Evolutionary conservation across 1,140 invertebrate genomes (phyloP), one percentile per base, ranked within the genome.

Genomic region (Sycophila sp.): DNA sequence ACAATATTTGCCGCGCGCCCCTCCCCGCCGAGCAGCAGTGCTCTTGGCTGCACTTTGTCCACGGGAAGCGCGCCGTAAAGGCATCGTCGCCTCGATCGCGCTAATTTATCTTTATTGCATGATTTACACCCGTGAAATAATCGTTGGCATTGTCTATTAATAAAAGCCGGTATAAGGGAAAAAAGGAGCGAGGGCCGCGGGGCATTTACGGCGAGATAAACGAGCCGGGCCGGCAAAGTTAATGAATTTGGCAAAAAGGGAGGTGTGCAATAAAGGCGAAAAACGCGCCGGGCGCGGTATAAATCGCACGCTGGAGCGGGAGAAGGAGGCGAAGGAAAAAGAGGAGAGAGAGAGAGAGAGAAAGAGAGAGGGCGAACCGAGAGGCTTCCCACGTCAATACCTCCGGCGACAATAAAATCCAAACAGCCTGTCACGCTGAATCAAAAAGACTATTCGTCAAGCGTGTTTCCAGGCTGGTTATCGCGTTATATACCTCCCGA

Each of bases 391-490:
- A 68, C 65, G 55, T 68, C 65, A 59, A 49, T 68, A 68, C 65
- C 65, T 68, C 38, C 30, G 65, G 40, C 65, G 65, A 68, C 65
- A 58, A 68, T 68, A 68, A 68, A 68, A 59, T 59, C 40, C 65
- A 59, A 68, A 68, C 28, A 58, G 55, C 38, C 55, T 49, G 65
- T 59, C 65, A 59, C 30, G 15, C 28, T 22, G 30, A 58, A 59
- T 68, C 53, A 68, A 59, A 68, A 68, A 47, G 19, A 30, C 38
- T 58, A 68, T 68, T 59, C 65, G 55, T 68, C 65, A 68, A 68
- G 22, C 55, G 38, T 49, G 32, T 56, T 66, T 66, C 64, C 64
- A 66, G n/a, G 24, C 51, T 66, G 64, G 22, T 66, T 66, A 66
- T 66, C 64, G 64, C 38, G 28, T 56, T 66, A 51, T 58, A 60